Percentiles rank a stretch among this genome's conserved stretches.
phyloP scores from a whole-genome alignment of 2,113 vertebrate genomes.

The Circaetus gallicus region DNA sequence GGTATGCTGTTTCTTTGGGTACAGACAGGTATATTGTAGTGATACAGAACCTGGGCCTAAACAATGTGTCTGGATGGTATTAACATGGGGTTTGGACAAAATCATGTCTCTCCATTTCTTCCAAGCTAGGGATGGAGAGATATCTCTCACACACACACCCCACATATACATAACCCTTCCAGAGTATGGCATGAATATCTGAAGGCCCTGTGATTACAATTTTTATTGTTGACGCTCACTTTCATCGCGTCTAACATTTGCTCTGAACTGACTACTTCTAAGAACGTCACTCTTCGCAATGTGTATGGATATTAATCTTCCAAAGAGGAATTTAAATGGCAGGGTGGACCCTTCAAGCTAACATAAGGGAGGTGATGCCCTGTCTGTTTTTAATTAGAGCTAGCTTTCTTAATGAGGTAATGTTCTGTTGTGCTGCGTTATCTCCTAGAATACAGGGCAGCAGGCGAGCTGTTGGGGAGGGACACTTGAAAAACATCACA shows the following conservation, averaged over 20 bases:
- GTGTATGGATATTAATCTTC: constrained; percentile 3
- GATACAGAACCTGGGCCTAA: not conserved
- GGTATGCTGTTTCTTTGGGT: not conserved
- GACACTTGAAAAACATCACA: constrained; percentile 48
- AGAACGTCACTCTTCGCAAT: not conserved
- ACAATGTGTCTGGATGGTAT: not conserved
- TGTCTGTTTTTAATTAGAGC: constrained; percentile 67
- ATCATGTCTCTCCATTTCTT: not conserved
- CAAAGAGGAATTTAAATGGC: constrained; percentile 1
- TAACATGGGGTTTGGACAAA: not conserved
- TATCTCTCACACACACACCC: not conserved
- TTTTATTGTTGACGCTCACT: not conserved
- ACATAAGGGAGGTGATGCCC: constrained; percentile 6
- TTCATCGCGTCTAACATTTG: not conserved
- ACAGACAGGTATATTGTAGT: not conserved
- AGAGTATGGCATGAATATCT: not conserved
- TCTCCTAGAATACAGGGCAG: constrained; percentile 65
- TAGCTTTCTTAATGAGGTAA: constrained; percentile 70
- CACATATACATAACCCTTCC: not conserved
- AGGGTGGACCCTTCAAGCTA: constrained; percentile 3
- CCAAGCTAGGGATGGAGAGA: not conserved
- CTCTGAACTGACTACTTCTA: not conserved
- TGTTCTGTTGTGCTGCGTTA: constrained; percentile 57
- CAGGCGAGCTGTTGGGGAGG: constrained; percentile 56
- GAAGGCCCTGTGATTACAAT: not conserved